A percentile compares a stretch with the other conserved stretches of the same genome.
phyloP scores from a whole-genome alignment of 2,113 vertebrate genomes.

The Tetrao urogallus region DNA sequence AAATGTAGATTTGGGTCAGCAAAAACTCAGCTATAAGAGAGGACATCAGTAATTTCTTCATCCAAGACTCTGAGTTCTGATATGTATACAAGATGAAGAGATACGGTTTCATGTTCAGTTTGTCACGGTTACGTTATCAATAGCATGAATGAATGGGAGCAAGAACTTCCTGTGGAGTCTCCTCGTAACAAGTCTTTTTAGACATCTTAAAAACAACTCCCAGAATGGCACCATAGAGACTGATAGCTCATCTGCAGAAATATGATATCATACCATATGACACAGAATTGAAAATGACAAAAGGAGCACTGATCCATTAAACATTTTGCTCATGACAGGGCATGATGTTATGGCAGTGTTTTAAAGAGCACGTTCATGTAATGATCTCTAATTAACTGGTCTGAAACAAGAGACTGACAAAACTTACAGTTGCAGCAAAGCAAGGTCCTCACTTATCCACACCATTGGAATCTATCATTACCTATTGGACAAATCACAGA shows the following conservation, averaged over 20 bases:
- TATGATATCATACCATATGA: neutral
- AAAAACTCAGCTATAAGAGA: neutral
- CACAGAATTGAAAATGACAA: slow-evolving; percentile 8
- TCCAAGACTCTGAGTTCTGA: neutral
- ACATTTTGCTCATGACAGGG: neutral
- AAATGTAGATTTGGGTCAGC: neutral
- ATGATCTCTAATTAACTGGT: slow-evolving; percentile 10
- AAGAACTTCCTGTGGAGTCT: neutral
- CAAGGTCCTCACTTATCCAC: neutral
- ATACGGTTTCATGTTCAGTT: neutral
- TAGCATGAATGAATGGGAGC: neutral
- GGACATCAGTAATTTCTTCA: neutral
- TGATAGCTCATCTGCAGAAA: neutral
- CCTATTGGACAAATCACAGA: neutral
- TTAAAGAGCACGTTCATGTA: slow-evolving; percentile 25
- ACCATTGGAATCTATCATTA: neutral
- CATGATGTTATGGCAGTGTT: neutral
- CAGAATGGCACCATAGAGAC: neutral
- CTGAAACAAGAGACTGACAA: slow-evolving; percentile 6
- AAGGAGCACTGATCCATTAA: neutral
- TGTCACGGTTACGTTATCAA: neutral
- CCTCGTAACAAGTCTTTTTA: neutral
- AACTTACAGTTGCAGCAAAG: neutral
- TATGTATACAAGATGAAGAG: neutral
- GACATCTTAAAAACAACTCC: neutral